Base-by-base conservation (phyloP, 1,140 invertebrate species). In the Capitella teleta region DNA sequence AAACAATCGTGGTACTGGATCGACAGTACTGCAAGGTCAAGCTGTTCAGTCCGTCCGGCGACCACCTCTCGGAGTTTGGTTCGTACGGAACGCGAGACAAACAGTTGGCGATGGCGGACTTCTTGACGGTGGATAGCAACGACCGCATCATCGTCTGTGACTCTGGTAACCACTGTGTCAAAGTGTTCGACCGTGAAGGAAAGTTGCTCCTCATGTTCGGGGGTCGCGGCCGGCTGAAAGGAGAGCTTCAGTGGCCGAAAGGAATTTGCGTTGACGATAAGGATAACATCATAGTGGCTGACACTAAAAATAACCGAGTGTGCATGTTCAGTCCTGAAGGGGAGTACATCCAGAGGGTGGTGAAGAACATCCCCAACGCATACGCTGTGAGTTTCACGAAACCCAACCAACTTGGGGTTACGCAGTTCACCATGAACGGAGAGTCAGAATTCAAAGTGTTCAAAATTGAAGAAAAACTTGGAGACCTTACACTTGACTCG, bases 201-300 rank as follows among this genome's bases (percentile, higher is more conserved):
- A 48, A 52, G 12, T 54, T 54, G 23, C 30, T 78, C 38, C 55
- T 51, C 6, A 76, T 80, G 1, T 84, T 88, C 59, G 86, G 83
- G 3, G 75, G 76, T 34, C 80, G 85, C 56, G 84, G 84, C 0
- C 78, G 80, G 46, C 75, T 75, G 3, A 77, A 83, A 53, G 83
- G 87, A 1, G 78, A 87, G 60, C 73, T 90, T 5, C 86, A 85
- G 56, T 78, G 87, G 41, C 90, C 91, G 0, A 94, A 91, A 87
- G 91, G 91, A 0, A 76, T 95, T 3, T 85, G 85, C 52, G 82
- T 84, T 28, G 85, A 91, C 63, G 77, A 78, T 41, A 76, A 82
- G 40, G 85, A 86, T 0, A 78, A 87, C 55, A 81, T 93, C 12
- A 77, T 90, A 14, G 80, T 96, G 1, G 86, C 89, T 2, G 90